A percentile compares a stretch with the other conserved stretches of the same genome.
phyloP scores from a whole-genome alignment of 2,797 vertebrate genomes.

The Avahi laniger region DNA sequence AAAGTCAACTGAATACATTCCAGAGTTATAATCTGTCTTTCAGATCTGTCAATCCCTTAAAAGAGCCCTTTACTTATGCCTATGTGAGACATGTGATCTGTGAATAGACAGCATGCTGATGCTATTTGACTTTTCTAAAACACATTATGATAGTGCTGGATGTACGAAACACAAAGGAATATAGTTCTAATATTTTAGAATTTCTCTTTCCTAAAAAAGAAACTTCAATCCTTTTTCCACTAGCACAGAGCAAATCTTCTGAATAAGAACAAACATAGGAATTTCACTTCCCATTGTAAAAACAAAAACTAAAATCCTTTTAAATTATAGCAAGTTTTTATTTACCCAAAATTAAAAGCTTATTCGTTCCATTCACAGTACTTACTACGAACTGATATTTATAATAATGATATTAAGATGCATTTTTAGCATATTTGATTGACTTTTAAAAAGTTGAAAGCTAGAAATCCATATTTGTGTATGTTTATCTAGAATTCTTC shows the following conservation, averaged over 20 bases:
- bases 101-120: slow-evolving; percentile 11
- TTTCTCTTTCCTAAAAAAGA: slow-evolving; percentile 36
- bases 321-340: slow-evolving; percentile 24
- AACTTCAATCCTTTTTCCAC: background rate
- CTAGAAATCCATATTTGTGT: slow-evolving; percentile 43
- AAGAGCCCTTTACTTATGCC: slow-evolving; percentile 31
- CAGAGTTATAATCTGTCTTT: slow-evolving; percentile 52
- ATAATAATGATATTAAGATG: slow-evolving; percentile 41
- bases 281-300: slow-evolving; percentile 39
- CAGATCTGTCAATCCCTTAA: slow-evolving; percentile 41
- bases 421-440: background rate
- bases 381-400: slow-evolving; percentile 8
- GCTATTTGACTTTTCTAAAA: slow-evolving; percentile 9
- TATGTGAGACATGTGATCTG: background rate
- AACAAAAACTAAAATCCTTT: slow-evolving; percentile 7
- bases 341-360: slow-evolving; percentile 38
- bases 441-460: slow-evolving; percentile 49
- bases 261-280: background rate
- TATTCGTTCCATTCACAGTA: slow-evolving; percentile 5
- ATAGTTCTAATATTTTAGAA: background rate
- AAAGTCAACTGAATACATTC: slow-evolving; percentile 73
- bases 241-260: background rate
- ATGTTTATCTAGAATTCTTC: slow-evolving; percentile 52
- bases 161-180: background rate
- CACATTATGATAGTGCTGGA: background rate